Base-by-base conservation (phyloP, 2,113 vertebrate genomes). In the Rhinichthys klamathensis region DNA sequence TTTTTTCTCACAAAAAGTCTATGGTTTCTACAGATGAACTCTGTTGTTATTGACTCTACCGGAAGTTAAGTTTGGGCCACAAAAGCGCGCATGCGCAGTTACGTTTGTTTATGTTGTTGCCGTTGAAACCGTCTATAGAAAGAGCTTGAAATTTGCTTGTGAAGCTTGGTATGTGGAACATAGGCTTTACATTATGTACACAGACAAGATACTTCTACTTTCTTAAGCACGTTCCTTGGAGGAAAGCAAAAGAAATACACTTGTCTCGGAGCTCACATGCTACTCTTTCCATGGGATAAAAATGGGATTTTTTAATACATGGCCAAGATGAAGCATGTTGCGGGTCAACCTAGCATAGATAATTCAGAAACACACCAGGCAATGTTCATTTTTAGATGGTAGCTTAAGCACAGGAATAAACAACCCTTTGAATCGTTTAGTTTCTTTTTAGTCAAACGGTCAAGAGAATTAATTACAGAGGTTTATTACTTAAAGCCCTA, bases 101-200 rank as follows among this genome's bases (percentile, higher is more conserved):
- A n/a, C n/a, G n/a, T n/a, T n/a, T n/a, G n/a, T n/a, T n/a, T n/a
- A n/a, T n/a, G n/a, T n/a, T n/a, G n/a, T n/a, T n/a, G n/a, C n/a
- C n/a, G n/a, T n/a, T n/a, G n/a, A n/a, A n/a, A n/a, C n/a, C n/a
- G n/a, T n/a, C n/a, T 16, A 16, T 18, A 63, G 32, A 1, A 63
- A 80, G 77, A 63, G 58, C 15, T 11, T 46, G n/a, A 46, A 65
- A 46, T 80, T 25, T 65, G 38, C 58, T 63, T 63, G 35, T 30
- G 4, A 27, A 46, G n/a, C 78, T 63, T 80, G 21, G 8, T 6
- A 80, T 30, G 60, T 63, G 58, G 58, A 80, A 80, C 38, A 80
- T 27, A 27, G 15, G 35, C 58, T 46, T 80, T 49, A 8, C 41
- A 74, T 21, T 80, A 46, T 73, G 23, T 25, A 16, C 8, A 27